Percentiles rank a stretch among this genome's conserved stretches.
Evolutionary conservation across 2,113 vertebrate genomes (phyloP).

Genomic region (Girardinichthys multiradiatus): DNA sequence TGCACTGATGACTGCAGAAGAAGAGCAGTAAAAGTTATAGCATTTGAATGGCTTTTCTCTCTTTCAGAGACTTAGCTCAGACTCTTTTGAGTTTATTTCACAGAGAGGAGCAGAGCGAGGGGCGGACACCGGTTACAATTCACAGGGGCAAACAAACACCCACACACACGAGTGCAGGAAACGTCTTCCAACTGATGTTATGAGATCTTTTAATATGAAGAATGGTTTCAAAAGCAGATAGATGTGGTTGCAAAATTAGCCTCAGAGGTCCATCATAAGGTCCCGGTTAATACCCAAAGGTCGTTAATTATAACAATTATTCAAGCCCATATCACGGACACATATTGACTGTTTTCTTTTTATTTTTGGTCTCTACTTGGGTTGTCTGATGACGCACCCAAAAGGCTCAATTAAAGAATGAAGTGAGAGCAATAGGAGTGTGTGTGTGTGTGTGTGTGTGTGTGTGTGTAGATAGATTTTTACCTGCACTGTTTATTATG

Average conservation of each 20-base stretch:
- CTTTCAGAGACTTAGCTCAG: slow-evolving; percentile 75
- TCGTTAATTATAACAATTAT: slow-evolving; percentile 83
- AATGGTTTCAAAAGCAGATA: slow-evolving; percentile 27
- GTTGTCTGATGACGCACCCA: slow-evolving; percentile 35
- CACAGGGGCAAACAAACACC: slow-evolving; percentile 34
- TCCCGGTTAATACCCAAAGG: slow-evolving; percentile 67
- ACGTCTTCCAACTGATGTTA: slow-evolving; percentile 4
- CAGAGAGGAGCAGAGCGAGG: slow-evolving; percentile 26
- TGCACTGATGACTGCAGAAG: slow-evolving; percentile 57
- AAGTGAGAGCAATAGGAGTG: slow-evolving; percentile 44
- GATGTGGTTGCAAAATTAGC: slow-evolving; percentile 39
- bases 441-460: slow-evolving; percentile 10
- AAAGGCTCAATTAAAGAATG: slow-evolving; percentile 54
- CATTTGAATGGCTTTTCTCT: slow-evolving; percentile 75
- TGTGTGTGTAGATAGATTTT: slow-evolving; percentile 43
- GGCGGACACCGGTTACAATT: slow-evolving; percentile 38
- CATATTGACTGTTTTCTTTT: slow-evolving; percentile 67
- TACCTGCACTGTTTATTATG: slow-evolving; percentile 50
- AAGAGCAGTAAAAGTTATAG: slow-evolving; percentile 78
- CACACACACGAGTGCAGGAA: slow-evolving; percentile 17
- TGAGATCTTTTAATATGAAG: slow-evolving; percentile 32
- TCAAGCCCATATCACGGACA: slow-evolving; percentile 75
- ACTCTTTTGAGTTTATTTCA: slow-evolving; percentile 72
- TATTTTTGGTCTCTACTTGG: slow-evolving; percentile 19
- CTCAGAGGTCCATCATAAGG: slow-evolving; percentile 64